Base-by-base conservation (phyloP, 2,888 invertebrate genomes). In the Heliconius cydno region DNA sequence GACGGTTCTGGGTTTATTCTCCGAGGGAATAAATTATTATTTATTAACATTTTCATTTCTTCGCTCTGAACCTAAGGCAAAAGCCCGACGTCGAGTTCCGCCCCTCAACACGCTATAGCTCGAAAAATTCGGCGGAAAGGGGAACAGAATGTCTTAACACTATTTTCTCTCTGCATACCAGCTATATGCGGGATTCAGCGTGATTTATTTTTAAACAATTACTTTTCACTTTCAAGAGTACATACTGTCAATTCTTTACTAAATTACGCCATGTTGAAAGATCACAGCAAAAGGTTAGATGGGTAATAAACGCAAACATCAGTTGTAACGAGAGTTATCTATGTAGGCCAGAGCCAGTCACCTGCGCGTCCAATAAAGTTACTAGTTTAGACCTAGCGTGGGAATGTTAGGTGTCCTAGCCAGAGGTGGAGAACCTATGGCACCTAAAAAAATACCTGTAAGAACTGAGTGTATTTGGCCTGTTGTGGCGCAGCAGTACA, bases 401-500 rank as follows among this genome's bases (percentile, higher is more conserved):
- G 87, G 90, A 90, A 89, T 86, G 85, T 84, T 82, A 82, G 66
- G 70, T 71, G 65, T 38, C 41, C 65, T 41, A 41, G 28, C 10
- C 75, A 75, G 75, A 41, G 4, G 65, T 75, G 22, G 5, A 10
- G 10, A 63, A 66, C 75, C 41, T 28, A 13, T 12, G 28, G 22
- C 13, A 52, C 52, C 22, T 52, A 52, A 52, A 52, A 52, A 52
- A 52, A 52, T 0, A 3, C 2, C 15, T 52, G 52, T 52, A 1
- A 52, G 52, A 52, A 41, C 41, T 12, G 25, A 13, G 38, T 68
- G 6, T n/a, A 34, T 3, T n/a, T 10, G 10, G 60, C n/a, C 10
- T 12, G 60, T 60, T 7, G 10, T 3, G 57, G 22, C 22, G 57
- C 57, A 57, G 9, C 19, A 22, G 57, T 9, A 57, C 57, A 22